phyloP scores from a whole-genome alignment of 2,113 vertebrate species.

The Cettia cetti region DNA sequence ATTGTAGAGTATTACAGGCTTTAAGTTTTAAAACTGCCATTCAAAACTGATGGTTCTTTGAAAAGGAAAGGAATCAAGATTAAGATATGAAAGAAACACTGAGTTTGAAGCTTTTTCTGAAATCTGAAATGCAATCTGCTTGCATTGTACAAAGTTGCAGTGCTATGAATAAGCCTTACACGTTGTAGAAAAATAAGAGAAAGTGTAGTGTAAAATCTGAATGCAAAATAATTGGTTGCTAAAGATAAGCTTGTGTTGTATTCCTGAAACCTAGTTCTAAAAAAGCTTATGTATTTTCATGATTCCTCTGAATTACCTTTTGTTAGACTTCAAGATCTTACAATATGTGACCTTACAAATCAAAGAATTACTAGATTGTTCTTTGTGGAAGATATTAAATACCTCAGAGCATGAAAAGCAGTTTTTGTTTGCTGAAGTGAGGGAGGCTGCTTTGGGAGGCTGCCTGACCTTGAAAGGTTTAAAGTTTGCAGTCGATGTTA shows the following conservation, averaged over 20 bases:
- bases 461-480: neutral
- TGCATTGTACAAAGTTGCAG: neutral
- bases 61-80: neutral
- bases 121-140: neutral
- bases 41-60: neutral
- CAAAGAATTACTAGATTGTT: neutral
- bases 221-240: neutral
- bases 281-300: neutral
- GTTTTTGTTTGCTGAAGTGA: neutral
- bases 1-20: neutral
- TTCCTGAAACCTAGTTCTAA: neutral
- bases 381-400: neutral
- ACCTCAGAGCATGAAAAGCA: neutral
- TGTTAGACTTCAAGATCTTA: neutral
- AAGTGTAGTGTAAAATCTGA: neutral
- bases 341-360: neutral
- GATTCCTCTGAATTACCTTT: neutral
- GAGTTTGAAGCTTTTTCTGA: neutral
- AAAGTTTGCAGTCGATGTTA: neutral
- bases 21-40: neutral
- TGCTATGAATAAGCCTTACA: neutral
- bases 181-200: neutral
- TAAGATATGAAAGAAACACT: neutral
- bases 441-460: neutral
- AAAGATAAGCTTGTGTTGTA: neutral